Conservation (phyloP, 2,797 vertebrate species). For the Garrulus glandarius region DNA sequence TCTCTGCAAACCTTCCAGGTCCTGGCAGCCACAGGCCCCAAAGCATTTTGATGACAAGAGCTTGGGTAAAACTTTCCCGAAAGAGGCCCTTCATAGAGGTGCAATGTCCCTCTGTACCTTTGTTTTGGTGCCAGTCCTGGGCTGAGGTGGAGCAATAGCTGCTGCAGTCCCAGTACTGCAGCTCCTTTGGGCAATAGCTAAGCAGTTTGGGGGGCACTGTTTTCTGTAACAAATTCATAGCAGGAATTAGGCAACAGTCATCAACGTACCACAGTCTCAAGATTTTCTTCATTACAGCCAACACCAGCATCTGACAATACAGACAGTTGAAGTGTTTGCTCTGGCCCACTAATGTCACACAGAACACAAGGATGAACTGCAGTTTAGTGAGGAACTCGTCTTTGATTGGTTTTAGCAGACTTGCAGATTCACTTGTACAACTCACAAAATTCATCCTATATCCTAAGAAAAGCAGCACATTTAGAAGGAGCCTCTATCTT, state of each 20-base stretch:
- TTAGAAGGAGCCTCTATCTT: neutral
- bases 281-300: neutral
- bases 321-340: neutral
- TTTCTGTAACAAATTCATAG: neutral
- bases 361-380: neutral
- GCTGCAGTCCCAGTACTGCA: neutral
- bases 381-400: neutral
- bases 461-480: neutral
- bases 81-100: neutral
- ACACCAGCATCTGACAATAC: neutral
- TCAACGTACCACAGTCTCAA: neutral
- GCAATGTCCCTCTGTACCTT: rapidly evolving
- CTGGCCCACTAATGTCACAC: neutral
- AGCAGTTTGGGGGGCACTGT: neutral
- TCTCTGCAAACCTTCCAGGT: neutral
- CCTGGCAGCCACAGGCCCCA: rapidly evolving
- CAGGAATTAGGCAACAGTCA: neutral
- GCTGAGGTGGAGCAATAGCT: neutral
- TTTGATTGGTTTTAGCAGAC: neutral
- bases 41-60: neutral
- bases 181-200: neutral
- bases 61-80: neutral
- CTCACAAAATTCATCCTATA: neutral
- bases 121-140: neutral
- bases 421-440: neutral